Percentiles rank a stretch among this genome's conserved stretches.
These are phyloP conservation scores for Hafferia zeledoni DNA, from an alignment of 2,797 vertebrate genomes.

Conservation along the genomic window DNA sequence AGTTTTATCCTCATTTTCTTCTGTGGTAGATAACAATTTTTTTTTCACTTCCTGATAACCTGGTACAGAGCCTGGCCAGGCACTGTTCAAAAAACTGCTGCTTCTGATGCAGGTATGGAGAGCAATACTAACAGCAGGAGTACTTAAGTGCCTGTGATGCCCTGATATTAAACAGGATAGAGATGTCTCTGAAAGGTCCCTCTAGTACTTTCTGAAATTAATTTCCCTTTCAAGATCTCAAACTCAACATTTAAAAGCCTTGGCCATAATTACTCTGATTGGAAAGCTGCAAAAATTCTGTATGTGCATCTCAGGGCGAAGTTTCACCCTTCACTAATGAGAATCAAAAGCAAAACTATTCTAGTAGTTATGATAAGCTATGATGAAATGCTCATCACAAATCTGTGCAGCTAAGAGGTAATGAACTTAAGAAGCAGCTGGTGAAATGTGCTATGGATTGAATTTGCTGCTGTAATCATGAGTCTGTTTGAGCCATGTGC, in stretches of 20 bases:
- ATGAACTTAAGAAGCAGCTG: constrained; percentile 25
- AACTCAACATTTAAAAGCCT: neutral
- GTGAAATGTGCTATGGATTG: neutral
- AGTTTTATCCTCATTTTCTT: neutral
- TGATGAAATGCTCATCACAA: neutral
- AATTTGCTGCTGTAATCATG: constrained; percentile 23
- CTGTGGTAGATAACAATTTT: neutral
- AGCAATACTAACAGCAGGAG: neutral
- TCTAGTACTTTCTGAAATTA: neutral
- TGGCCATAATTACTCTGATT: neutral
- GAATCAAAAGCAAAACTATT: neutral
- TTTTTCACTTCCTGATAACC: neutral
- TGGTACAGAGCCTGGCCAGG: neutral
- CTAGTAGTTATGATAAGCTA: neutral
- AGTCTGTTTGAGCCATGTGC: neutral
- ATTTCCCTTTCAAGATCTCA: neutral
- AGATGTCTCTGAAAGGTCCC: neutral
- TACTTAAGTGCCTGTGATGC: neutral
- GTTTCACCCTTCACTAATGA: neutral
- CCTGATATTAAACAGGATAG: neutral
- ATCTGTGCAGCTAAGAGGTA: neutral
- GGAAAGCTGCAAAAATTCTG: neutral
- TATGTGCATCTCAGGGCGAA: neutral
- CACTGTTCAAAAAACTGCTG: neutral
- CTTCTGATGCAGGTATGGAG: neutral